Evolutionary conservation across 2,888 invertebrate genomes (phyloP), one percentile per base, ranked within the genome.

Genomic region (Oegoconia quadripuncta): DNA sequence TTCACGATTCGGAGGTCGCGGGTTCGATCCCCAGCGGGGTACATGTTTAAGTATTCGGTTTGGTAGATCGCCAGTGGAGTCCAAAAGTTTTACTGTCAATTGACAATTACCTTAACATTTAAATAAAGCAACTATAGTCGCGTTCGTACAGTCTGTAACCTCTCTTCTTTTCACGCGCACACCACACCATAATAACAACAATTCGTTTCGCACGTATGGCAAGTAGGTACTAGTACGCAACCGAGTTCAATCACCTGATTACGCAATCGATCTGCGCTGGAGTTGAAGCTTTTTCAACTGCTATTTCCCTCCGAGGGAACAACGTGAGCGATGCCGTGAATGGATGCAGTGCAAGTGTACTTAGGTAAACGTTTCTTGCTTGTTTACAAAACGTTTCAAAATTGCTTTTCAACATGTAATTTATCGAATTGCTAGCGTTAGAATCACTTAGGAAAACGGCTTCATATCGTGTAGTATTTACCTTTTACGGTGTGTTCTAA

Each of bases 231-330:
- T 25, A 12, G 39, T 34, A 42, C 37, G 36, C 36, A 41, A 11
- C 41, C 18, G 42, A 35, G 52, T 52, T 52, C 50, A 52, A 50
- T 48, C 42, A 52, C 50, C 52, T 32, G 64, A 61, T 77, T 76
- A 68, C 75, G 69, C 63, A 75, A 78, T 59, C 55, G 52, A 50
- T 46, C 42, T 55, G 50, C 46, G 53, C 52, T 47, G 46, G 52
- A 50, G 46, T 39, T 46, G 42, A n/a, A n/a, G n/a, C n/a, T n/a
- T n/a, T n/a, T n/a, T n/a, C n/a, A n/a, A n/a, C n/a, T n/a, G n/a
- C n/a, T 34, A 31, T 39, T 26, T 35, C 26, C 26, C n/a, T 30
- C 47, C 28, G 36, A 39, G 42, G 44, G 35, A 41, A 43, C 49
- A 61, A 56, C 48, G 56, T 50, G 50, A 56, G 45, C 55, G 49